Evolutionary conservation across 2,888 invertebrate species (phyloP).

Genomic region (Theretra japonica): DNA sequence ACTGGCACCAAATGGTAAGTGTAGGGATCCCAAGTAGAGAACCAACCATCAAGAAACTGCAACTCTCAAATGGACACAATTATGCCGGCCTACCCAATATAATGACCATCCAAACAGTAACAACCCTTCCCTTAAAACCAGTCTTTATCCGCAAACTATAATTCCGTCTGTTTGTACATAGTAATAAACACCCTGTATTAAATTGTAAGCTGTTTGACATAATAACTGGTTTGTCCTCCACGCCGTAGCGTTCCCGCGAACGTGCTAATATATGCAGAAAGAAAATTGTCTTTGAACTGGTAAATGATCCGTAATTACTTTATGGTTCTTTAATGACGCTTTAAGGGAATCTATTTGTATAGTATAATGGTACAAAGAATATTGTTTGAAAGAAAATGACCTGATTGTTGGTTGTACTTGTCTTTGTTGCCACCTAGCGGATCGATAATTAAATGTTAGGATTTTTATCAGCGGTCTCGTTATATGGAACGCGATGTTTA

Average conservation of each 20-base stretch:
- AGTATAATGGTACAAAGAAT: too few species aligned
- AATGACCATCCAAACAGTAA: background rate
- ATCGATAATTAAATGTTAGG: too few species aligned
- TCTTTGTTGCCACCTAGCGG: too few species aligned
- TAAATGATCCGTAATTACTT: constrained; percentile 4
- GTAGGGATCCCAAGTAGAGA: too few species aligned
- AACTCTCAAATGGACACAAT: too few species aligned
- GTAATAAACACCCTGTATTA: constrained; percentile 13
- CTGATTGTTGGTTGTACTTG: too few species aligned
- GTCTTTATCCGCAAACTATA: background rate
- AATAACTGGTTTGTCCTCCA: constrained; percentile 42
- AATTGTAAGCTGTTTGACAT: constrained; percentile 36
- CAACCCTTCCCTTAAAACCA: background rate
- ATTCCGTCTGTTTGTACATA: constrained; percentile 38
- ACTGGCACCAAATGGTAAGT: too few species aligned
- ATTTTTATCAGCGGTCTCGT: too few species aligned
- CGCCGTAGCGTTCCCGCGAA: constrained; percentile 35
- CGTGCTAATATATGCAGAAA: constrained; percentile 28
- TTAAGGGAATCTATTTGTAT: background rate
- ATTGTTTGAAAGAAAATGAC: too few species aligned
- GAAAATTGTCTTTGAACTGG: constrained; percentile 35
- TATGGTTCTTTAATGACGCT: background rate
- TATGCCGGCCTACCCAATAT: background rate
- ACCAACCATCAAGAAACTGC: too few species aligned
- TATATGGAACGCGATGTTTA: too few species aligned